Percentiles rank a stretch among this genome's conserved stretches.
These are phyloP conservation scores for Brachyrhaphis roseni DNA, from an alignment of 2,797 vertebrate species.

Conservation along the genomic window DNA sequence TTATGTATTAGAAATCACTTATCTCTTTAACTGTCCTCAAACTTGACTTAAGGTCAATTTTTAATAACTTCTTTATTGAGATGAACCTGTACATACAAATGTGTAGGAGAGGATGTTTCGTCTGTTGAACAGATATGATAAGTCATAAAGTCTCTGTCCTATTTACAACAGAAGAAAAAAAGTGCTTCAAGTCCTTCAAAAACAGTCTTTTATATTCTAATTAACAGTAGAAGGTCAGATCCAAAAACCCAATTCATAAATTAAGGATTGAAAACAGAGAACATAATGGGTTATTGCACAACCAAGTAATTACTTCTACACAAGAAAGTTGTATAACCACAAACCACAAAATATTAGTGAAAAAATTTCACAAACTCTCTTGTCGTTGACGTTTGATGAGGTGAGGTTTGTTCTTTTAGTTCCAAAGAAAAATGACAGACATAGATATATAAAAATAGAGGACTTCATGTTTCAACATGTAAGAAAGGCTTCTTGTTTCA, in stretches of 20 bases:
- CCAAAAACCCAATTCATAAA: not conserved
- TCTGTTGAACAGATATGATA: not conserved
- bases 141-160: not conserved
- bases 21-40: not conserved
- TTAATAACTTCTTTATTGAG: not conserved
- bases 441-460: not conserved
- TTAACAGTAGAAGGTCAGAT: not conserved
- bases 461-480: not conserved
- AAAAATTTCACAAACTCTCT: not conserved
- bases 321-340: not conserved
- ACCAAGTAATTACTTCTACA: not conserved
- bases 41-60: not conserved
- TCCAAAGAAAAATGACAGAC: not conserved
- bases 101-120: not conserved
- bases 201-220: not conserved
- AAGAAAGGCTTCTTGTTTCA: not conserved
- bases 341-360: not conserved
- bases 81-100: not conserved
- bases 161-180: not conserved
- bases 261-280: not conserved
- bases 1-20: not conserved
- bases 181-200: not conserved
- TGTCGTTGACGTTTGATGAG: not conserved
- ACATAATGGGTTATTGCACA: not conserved
- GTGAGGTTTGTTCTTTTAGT: not conserved